Percentiles rank a stretch among this genome's conserved stretches.
Conservation (phyloP, 2,888 invertebrate genomes). For the Conops quadrifasciatus region DNA sequence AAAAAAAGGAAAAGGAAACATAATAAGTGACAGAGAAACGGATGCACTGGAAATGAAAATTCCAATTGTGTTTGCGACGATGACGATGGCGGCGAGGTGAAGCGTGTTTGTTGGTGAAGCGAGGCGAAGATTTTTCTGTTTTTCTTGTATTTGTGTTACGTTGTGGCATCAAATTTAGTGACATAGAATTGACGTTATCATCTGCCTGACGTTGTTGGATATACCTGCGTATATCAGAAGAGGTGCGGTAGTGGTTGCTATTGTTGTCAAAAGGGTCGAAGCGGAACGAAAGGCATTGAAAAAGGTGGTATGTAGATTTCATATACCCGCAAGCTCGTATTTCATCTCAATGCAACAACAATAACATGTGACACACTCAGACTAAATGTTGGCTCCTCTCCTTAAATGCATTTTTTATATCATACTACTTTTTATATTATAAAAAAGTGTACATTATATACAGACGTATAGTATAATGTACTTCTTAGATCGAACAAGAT, state of each 20-base stretch:
- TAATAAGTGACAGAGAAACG: constrained; percentile 31
- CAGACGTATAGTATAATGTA: no score
- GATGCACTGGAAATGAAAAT: constrained; percentile 33
- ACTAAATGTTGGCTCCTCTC: not conserved
- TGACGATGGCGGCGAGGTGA: no score
- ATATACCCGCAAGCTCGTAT: no score
- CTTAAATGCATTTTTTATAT: no score
- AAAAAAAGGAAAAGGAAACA: constrained; percentile 2
- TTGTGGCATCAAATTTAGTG: not conserved
- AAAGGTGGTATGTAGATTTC: no score
- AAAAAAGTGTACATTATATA: no score
- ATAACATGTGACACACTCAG: not conserved
- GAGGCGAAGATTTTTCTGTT: no score
- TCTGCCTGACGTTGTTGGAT: no score
- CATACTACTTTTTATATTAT: no score
- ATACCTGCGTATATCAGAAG: not conserved
- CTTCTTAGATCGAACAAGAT: no score
- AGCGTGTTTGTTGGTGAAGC: no score
- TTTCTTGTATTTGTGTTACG: not conserved
- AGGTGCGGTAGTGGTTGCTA: not conserved
- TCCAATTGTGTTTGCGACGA: constrained; percentile 29
- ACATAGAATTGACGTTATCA: constrained; percentile 8
- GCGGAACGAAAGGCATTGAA: not conserved
- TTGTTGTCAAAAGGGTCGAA: not conserved
- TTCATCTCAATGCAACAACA: not conserved